Evolutionary conservation across 2,113 vertebrate species (phyloP).

Genomic region (Merops nubicus): DNA sequence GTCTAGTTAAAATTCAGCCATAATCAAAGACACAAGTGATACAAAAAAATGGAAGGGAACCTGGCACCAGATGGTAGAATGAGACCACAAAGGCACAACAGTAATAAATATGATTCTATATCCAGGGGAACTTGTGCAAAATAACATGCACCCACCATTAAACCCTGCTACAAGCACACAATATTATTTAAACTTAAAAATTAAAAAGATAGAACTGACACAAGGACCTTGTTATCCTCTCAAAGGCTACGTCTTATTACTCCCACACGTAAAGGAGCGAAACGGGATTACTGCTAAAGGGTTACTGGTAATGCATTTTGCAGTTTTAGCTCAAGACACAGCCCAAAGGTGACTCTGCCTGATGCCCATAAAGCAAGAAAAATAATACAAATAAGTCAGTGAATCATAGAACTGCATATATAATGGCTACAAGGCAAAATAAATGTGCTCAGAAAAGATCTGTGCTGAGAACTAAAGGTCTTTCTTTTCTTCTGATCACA

Average conservation of each 20-base stretch:
- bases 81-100: neutral
- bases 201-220: neutral
- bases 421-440: slow-evolving; percentile 22
- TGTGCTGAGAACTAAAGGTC: slow-evolving; percentile 55
- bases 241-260: slow-evolving; percentile 8
- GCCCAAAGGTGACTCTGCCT: slow-evolving; percentile 3
- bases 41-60: neutral
- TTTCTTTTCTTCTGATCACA: slow-evolving; percentile 65
- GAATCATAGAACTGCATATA: slow-evolving; percentile 33
- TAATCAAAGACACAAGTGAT: slow-evolving; percentile 34
- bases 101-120: neutral
- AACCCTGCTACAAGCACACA: neutral
- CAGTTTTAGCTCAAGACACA: neutral
- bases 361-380: neutral
- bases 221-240: slow-evolving; percentile 2
- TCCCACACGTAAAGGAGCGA: neutral
- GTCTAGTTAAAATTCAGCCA: slow-evolving; percentile 29
- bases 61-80: neutral
- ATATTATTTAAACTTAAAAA: neutral
- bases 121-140: neutral
- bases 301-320: neutral
- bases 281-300: neutral
- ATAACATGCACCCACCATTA: neutral
- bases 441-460: slow-evolving; percentile 49
- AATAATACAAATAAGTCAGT: neutral